Evolutionary conservation across 2,888 invertebrate species (phyloP).

Genomic region (Eupelmus urozonus): DNA sequence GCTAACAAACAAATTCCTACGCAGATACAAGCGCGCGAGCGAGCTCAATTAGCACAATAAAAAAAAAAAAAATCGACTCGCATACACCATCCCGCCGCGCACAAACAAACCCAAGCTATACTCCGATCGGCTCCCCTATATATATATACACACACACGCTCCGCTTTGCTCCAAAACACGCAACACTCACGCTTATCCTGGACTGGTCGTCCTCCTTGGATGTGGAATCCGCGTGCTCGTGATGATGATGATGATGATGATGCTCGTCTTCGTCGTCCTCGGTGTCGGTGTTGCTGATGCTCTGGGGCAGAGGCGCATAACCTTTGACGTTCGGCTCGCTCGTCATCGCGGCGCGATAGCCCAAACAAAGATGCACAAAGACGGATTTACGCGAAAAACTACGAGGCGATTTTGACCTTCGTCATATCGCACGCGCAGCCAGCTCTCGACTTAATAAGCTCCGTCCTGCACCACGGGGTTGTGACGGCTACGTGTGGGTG

Average conservation of each 20-base stretch:
- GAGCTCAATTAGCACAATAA: no score
- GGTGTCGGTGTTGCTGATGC: slow-evolving; percentile 87
- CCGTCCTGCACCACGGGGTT: no score
- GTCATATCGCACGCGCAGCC: not conserved
- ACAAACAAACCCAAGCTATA: no score
- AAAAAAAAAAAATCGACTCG: no score
- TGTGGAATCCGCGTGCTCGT: slow-evolving; percentile 48
- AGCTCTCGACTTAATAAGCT: not conserved
- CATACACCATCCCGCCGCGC: no score
- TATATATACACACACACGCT: no score
- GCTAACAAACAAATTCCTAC: no score
- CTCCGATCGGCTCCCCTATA: no score
- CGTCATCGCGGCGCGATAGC: slow-evolving; percentile 63
- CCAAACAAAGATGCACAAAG: no score
- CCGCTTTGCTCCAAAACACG: no score
- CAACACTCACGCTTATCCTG: slow-evolving; percentile 58
- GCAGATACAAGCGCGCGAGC: no score
- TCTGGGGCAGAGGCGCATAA: slow-evolving; percentile 88
- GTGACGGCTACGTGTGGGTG: no score
- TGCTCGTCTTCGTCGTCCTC: slow-evolving; percentile 82
- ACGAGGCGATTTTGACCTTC: not conserved
- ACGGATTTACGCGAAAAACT: not conserved
- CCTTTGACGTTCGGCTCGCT: slow-evolving; percentile 70
- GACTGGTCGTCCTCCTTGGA: slow-evolving; percentile 60
- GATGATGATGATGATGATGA: slow-evolving; percentile 61